phyloP scores from a whole-genome alignment of 2,797 vertebrate genomes.

The Picus viridis region DNA sequence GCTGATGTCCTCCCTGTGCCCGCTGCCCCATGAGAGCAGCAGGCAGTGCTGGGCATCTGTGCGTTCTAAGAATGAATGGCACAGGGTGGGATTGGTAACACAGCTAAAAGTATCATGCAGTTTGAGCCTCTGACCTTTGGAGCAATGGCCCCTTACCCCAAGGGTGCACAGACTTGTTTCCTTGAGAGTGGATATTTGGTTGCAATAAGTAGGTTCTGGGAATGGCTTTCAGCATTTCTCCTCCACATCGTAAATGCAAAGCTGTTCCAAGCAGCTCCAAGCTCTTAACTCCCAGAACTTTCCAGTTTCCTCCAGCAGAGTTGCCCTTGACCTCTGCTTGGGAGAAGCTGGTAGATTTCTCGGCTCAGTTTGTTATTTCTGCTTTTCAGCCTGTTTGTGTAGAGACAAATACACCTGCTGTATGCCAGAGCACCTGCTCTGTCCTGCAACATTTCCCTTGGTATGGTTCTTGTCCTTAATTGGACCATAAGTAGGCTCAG shows the following conservation, averaged over 20 bases:
- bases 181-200: background rate
- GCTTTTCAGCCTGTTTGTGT: background rate
- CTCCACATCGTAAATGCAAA: background rate
- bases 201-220: background rate
- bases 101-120: background rate
- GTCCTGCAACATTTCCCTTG: background rate
- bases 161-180: background rate
- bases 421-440: constrained; percentile 44
- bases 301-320: background rate
- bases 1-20: background rate
- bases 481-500: background rate
- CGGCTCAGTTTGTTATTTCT: background rate
- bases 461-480: background rate
- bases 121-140: background rate
- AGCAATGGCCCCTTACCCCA: background rate
- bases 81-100: background rate
- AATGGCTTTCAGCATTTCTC: background rate
- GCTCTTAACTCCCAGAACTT: background rate
- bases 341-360: background rate
- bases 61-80: background rate
- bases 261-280: background rate
- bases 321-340: constrained; percentile 32
- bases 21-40: rapidly evolving
- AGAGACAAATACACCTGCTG: constrained; percentile 35
- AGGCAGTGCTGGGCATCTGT: background rate